These are phyloP conservation scores for Cinclus mexicanus DNA, from an alignment of 2,113 vertebrate genomes.

Conservation along the genomic window DNA sequence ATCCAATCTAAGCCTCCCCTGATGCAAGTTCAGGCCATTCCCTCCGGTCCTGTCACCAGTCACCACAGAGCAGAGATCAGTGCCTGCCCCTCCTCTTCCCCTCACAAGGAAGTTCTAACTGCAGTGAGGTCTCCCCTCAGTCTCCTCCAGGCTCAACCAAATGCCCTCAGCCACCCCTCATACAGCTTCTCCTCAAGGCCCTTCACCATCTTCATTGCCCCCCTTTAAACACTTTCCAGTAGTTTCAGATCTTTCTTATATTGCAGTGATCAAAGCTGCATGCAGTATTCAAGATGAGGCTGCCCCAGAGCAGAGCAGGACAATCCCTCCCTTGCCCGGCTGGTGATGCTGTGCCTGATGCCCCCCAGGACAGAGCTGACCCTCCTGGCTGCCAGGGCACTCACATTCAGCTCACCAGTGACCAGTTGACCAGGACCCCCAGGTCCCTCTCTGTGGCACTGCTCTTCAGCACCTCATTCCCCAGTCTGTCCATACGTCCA, in stretches of 20 bases:
- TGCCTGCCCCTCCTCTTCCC: background rate
- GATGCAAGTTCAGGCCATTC: background rate
- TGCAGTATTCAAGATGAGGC: background rate
- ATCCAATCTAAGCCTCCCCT: background rate
- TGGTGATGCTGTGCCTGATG: background rate
- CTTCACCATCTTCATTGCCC: background rate
- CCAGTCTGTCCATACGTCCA: background rate
- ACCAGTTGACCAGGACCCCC: background rate
- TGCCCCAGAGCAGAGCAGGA: rapidly evolving
- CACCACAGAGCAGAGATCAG: background rate
- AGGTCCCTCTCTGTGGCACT: background rate
- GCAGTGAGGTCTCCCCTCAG: background rate
- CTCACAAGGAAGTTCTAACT: background rate
- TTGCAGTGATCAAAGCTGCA: background rate
- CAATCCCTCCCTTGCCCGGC: rapidly evolving
- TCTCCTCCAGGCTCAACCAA: background rate
- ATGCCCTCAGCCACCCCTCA: background rate
- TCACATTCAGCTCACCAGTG: background rate
- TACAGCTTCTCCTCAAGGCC: background rate
- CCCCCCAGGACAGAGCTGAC: rapidly evolving
- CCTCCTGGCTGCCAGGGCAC: background rate
- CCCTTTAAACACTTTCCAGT: background rate
- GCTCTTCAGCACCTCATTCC: background rate
- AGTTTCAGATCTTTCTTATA: background rate
- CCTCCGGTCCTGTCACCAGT: background rate